These are phyloP conservation scores for Nudaria mundana DNA, from an alignment of 2,888 invertebrate species.

Conservation along the genomic window DNA sequence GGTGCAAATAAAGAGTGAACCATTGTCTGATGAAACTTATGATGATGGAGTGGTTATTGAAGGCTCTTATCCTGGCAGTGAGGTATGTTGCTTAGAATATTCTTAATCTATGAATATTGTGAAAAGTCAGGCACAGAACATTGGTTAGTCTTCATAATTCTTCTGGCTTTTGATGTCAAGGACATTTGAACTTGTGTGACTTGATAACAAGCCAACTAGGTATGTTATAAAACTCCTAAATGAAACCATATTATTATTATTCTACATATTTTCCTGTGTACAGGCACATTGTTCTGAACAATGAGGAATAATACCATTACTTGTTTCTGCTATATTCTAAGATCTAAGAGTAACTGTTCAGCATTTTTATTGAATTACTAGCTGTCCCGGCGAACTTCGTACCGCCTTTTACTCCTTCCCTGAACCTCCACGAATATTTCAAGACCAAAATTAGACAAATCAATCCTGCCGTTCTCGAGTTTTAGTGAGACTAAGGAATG, in stretches of 20 bases:
- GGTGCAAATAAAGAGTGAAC: conserved; percentile 82
- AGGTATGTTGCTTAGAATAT: too few relatives aligned
- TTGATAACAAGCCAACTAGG: conserved; percentile 25
- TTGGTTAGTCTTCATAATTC: conserved; percentile 27
- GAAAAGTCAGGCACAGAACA: conserved; percentile 6
- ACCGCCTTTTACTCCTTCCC: too few relatives aligned
- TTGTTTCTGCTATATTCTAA: too few relatives aligned
- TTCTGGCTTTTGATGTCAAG: conserved; percentile 58
- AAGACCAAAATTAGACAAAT: too few relatives aligned
- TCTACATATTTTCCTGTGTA: conserved; percentile 21
- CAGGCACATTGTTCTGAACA: not conserved
- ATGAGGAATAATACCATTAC: not conserved
- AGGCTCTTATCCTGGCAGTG: conserved; percentile 67
- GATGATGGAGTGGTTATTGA: conserved; percentile 79
- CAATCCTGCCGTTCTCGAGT: too few relatives aligned
- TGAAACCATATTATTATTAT: conserved; percentile 12
- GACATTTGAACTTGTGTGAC: conserved; percentile 48
- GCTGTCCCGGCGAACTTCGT: too few relatives aligned
- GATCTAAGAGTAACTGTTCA: too few relatives aligned
- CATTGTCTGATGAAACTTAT: conserved; percentile 76
- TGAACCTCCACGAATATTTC: too few relatives aligned
- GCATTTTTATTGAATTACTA: too few relatives aligned
- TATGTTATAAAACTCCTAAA: conserved; percentile 16
- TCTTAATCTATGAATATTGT: conserved; percentile 7
- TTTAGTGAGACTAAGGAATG: too few relatives aligned